phyloP scores from a whole-genome alignment of 2,113 vertebrate genomes.

The Sebastes schlegelii region DNA sequence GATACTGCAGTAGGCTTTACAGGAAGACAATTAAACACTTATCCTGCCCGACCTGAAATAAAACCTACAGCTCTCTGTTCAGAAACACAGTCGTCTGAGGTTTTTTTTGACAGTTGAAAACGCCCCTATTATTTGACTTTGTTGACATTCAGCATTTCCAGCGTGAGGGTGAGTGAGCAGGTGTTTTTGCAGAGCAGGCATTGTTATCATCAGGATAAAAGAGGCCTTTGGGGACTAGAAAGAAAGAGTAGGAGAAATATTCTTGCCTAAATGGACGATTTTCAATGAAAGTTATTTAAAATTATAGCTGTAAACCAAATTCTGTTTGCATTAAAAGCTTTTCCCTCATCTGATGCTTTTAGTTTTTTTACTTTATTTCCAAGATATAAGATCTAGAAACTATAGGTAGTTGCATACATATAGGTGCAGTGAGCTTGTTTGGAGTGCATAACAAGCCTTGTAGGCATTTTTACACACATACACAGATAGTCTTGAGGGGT shows the following conservation, averaged over 20 bases:
- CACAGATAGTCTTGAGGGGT: background rate
- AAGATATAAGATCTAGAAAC: background rate
- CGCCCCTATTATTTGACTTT: background rate
- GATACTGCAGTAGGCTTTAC: background rate
- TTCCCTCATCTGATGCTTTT: background rate
- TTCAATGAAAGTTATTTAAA: background rate
- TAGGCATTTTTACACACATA: background rate
- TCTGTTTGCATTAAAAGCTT: background rate
- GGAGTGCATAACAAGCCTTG: slow-evolving; percentile 9
- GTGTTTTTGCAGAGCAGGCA: background rate
- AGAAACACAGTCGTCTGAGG: background rate
- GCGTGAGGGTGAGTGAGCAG: background rate
- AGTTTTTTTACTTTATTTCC: background rate
- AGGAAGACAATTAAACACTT: background rate
- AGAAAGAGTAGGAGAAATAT: background rate
- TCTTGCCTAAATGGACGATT: background rate
- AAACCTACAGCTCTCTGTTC: background rate
- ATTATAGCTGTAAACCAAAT: background rate
- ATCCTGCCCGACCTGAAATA: background rate
- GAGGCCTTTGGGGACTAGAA: background rate
- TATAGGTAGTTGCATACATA: background rate
- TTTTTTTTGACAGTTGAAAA: background rate
- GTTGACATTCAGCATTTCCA: background rate
- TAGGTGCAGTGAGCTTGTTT: background rate
- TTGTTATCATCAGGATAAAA: background rate